Evolutionary conservation across 2,797 vertebrate species (phyloP), one percentile per base, ranked within the genome.

Genomic region (Lerista edwardsae): DNA sequence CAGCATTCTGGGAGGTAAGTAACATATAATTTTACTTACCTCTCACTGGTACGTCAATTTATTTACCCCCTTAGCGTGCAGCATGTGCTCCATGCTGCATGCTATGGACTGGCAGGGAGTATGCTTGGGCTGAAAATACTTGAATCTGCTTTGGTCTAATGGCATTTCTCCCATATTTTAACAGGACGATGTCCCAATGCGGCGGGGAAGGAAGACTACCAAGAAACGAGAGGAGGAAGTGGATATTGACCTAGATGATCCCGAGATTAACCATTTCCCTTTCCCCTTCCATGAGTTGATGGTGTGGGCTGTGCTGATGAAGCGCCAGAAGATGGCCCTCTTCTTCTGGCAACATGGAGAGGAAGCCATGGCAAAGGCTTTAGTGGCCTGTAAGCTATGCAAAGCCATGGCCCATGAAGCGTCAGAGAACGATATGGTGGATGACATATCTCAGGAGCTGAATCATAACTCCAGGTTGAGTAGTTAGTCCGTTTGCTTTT

Each of bases 261-360:
- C 98, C 0, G 98, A 99, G 94, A 99, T 99, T 93, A 99, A 99
- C 94, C 98, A 99, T 87, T 99, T 99, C 91, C 98, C 97, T 31
- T 99, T 99, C 90, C 98, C 98, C 0, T 99, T 99, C 93, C 98
- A 99, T 0, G 98, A 99, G 94, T 95, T 99, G 87, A 99, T 99
- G 98, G 98, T 99, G 87, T 99, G 98, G 98, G 98, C 98, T 0
- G 98, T 99, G 73, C 96, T 99, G 62, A 98, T 99, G 98, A 99
- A 99, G 92, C 97, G 98, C 12, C 98, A 99, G 94, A 99, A 99
- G 94, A 99, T 99, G 98, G 98, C 98, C 0, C 95, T 99, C 72
- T 99, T 99, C 95, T 99, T 99, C 92, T 99, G 98, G 98, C 98
- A 99, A 90, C 98, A 99, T 0, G 98, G 98, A 0, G 98, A 99